Evolutionary conservation across 2,888 invertebrate species (phyloP), one percentile per base, ranked within the genome.

Genomic region (Lasioglossum marginatum): DNA sequence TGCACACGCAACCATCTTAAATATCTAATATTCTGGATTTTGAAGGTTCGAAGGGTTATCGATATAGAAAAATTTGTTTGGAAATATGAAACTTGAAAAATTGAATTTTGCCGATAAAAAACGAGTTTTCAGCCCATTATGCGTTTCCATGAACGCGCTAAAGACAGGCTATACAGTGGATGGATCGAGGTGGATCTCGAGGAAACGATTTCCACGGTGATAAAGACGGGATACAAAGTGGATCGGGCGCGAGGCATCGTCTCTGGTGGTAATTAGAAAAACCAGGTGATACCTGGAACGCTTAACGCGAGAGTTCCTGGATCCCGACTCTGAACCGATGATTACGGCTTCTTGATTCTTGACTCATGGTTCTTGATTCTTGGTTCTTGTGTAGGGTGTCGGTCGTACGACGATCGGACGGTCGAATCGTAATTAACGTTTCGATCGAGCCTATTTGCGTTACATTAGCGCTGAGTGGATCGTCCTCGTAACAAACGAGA

Each of bases 401-500:
- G 73, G 45, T 70, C 52, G 43, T n/a, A 23, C 31, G 34, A 16
- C 40, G 34, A 19, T 14, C 6, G 81, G 52, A 52, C 52, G 52
- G 52, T 52, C 23, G 52, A n/a, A 63, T 72, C 63, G 72, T 81
- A 81, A 83, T 81, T 76, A 73, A 27, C 37, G 27, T 73, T n/a
- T 10, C 45, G 72, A 63, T 81, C 79, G 48, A 37, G 40, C 19
- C 52, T 82, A 75, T 74, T 74, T 78, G 77, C 74, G 77, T 82
- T 82, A 77, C 77, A 82, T 84, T 84, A 84, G 83, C 77, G 84
- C 74, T 75, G 82, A 70, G 23, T 52, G 68, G 74, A 74, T 37
- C 31, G 45, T 74, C 34, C 66, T 8, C 60, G 40, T n/a, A 60
- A 16, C 31, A 71, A 81, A 81, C 83, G 52, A 66, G 71, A 31